Evolutionary conservation across 1,140 invertebrate species (phyloP), one percentile per base, ranked within the genome.

Genomic region (Aphelinus certus): DNA sequence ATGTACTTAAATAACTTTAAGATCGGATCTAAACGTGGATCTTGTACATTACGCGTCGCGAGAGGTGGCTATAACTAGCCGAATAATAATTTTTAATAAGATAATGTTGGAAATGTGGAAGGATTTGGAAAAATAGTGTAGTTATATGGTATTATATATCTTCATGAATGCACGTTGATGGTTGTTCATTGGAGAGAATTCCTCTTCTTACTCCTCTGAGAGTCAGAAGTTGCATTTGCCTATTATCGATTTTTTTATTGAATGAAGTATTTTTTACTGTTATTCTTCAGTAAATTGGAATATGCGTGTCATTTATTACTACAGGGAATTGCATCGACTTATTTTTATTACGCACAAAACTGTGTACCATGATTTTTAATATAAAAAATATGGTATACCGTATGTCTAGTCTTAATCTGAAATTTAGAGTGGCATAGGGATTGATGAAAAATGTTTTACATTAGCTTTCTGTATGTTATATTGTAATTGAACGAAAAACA

Each of bases 1-100:
- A 10, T 58, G 62, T 75, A 75, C 61, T 70, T 75, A 64, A 68
- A 55, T 74, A 73, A 74, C 48, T 64, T 75, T 64, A 64, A 61
- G 58, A 64, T 7, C 42, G 70, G 64, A 7, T 66, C 7, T 55
- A 46, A 67, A 7, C 51, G 7, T 45, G 42, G 9, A 67, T 67
- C 43, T 56, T 75, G 51, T 75, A 70, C 42, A 75, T 70, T 75
- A 47, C 43, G 48, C 26, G 2, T 49, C 26, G 51, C 9, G 60
- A 63, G 63, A 69, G 51, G 58, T 53, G 66, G 65, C 51, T 58
- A 46, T 51, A 61, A 57, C 58, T 43, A 68, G 48, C 72, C 45
- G 72, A 64, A 7, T 42, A 46, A 49, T 73, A 74, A 63, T 68
- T 74, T 74, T 63, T 63, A 7, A 60, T 53, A 67, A 47, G 55